These are phyloP conservation scores for Scaeva pyrastri DNA, from an alignment of 2,888 invertebrate species.

Conservation along the genomic window DNA sequence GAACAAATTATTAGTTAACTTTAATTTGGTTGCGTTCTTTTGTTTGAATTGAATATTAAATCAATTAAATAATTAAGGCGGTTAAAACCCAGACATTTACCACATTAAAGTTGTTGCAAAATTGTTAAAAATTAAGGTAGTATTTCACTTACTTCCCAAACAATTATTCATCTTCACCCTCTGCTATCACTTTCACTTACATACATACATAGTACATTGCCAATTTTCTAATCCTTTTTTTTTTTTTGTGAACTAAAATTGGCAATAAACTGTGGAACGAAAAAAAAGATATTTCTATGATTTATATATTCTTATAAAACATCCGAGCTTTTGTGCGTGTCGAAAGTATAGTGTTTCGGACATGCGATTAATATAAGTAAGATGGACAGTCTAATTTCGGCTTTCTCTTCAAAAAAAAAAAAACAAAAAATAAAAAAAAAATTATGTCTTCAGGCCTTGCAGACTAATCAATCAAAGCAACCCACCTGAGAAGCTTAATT, in stretches of 20 bases:
- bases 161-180: conserved; percentile 29
- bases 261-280: conserved; percentile 39
- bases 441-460: conserved; percentile 23
- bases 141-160: conserved; percentile 32
- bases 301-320: conserved; percentile 49
- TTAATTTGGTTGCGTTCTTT: too few relatives aligned
- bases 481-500: conserved; percentile 3
- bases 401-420: conserved; percentile 52
- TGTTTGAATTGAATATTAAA: too few relatives aligned
- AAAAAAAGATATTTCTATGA: conserved; percentile 42
- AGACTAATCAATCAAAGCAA: conserved; percentile 44
- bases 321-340: conserved; percentile 59
- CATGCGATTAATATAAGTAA: conserved; percentile 50
- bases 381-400: conserved; percentile 53
- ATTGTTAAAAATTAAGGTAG: neutral
- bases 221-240: conserved; percentile 33
- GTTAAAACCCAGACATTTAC: neutral
- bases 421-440: neutral
- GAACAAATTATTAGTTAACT: too few relatives aligned
- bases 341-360: conserved; percentile 47
- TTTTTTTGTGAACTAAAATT: conserved; percentile 47
- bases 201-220: neutral
- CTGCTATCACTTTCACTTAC: conserved; percentile 44
- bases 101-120: neutral
- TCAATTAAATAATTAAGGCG: neutral